Base-by-base conservation (phyloP, 1,140 invertebrate species). In the Habropoda laboriosa region DNA sequence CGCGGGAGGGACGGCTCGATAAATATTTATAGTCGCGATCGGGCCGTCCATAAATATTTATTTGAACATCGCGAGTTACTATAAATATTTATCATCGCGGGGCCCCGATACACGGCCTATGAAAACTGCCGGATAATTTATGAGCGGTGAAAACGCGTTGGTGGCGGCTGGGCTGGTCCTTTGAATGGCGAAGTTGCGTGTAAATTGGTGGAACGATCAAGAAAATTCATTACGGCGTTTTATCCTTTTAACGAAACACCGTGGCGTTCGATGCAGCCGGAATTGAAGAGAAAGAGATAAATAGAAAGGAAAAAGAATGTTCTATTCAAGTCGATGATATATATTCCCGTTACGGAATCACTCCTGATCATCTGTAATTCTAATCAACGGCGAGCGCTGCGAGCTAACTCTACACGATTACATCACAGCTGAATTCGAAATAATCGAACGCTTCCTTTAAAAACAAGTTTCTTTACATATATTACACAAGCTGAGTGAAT, bases 11-110 rank as follows among this genome's bases (percentile, higher is more conserved):
- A 4, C 30, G n/a, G 47, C 7, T 47, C 74, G 55, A 78, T 78
- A 78, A 78, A 78, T 78, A 78, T 78, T 71, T 78, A 78, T 78
- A 78, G 75, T 70, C 21, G 21, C 66, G 55, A 71, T 71, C 55
- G 35, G 40, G 13, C 13, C 66, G 45, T 40, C 57, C 75, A 78
- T 78, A 78, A 78, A 78, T 78, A 78, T 78, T 78, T 78, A 78
- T 60, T 71, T 45, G 67, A 71, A 71, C 75, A 78, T 78, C 75
- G 30, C 47, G 67, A 40, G 75, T 78, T 78, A 78, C 66, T 78
- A 78, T 78, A 78, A 78, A 78, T 78, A 78, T 78, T 78, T 78
- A 78, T 78, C 55, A 42, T 49, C 24, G 42, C 16, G 75, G n/a
- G n/a, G n/a, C n/a, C 12, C 27, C 66, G 67, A 60, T 71, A 77